These are phyloP conservation scores for Cynoglossus semilaevis DNA, from an alignment of 2,113 vertebrate species.

Conservation along the genomic window DNA sequence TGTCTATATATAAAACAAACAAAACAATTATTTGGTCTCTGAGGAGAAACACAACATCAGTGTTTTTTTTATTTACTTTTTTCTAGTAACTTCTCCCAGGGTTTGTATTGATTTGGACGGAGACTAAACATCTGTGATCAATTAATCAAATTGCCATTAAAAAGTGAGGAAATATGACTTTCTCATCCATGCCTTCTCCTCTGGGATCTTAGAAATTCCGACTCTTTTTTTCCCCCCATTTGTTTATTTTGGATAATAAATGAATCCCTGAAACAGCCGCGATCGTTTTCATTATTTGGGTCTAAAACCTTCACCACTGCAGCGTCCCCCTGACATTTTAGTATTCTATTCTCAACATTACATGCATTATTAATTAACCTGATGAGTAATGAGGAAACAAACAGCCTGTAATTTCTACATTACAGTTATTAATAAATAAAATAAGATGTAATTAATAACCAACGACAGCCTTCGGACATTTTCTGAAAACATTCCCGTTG, in stretches of 20 bases:
- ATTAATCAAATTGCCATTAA: slow-evolving; percentile 21
- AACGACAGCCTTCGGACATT: too few relatives aligned
- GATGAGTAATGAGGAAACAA: slow-evolving; percentile 36
- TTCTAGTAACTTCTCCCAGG: neutral
- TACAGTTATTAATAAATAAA: neutral
- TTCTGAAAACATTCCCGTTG: too few relatives aligned
- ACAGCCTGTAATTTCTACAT: slow-evolving; percentile 22
- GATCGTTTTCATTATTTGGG: slow-evolving; percentile 22
- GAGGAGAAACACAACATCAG: too few relatives aligned
- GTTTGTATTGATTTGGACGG: neutral
- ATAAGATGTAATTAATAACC: too few relatives aligned
- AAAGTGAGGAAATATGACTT: slow-evolving; percentile 32
- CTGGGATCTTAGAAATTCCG: slow-evolving; percentile 51
- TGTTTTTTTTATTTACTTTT: too few relatives aligned
- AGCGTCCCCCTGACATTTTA: slow-evolving; percentile 1
- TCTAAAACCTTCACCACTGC: slow-evolving; percentile 20
- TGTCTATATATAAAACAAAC: slow-evolving; percentile 4
- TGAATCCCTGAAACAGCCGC: slow-evolving; percentile 41
- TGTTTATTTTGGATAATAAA: slow-evolving; percentile 47
- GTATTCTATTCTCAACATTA: neutral
- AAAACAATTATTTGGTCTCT: too few relatives aligned
- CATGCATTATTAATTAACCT: slow-evolving; percentile 17
- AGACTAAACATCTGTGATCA: slow-evolving; percentile 23
- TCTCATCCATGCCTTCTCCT: slow-evolving; percentile 39
- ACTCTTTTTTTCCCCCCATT: slow-evolving; percentile 51